These are phyloP conservation scores for Hemibagrus wyckioides DNA, from an alignment of 2,113 vertebrate genomes.

Conservation along the genomic window DNA sequence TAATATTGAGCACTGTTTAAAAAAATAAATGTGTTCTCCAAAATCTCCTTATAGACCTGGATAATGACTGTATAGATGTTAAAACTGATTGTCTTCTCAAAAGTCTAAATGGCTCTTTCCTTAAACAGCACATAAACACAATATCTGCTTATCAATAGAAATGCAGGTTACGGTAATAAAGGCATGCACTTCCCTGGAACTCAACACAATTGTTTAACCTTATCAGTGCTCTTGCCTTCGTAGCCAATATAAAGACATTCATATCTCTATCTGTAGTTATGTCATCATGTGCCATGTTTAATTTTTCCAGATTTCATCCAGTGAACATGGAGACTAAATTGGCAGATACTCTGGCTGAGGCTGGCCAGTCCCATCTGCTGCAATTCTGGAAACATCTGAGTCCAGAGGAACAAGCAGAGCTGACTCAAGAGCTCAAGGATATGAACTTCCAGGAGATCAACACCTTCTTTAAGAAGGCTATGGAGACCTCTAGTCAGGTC, in stretches of 20 bases:
- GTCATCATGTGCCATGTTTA: background rate
- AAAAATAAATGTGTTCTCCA: background rate
- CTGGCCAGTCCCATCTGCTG: constrained; percentile 83
- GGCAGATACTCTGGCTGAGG: constrained; percentile 64
- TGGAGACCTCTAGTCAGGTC: constrained; percentile 65
- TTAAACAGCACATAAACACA: background rate
- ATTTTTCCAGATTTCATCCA: constrained; percentile 28
- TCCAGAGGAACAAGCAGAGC: constrained; percentile 66
- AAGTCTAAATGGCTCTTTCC: background rate
- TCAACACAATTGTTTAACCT: background rate
- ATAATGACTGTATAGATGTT: background rate
- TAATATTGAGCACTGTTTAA: background rate
- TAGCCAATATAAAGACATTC: background rate
- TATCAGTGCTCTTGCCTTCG: background rate
- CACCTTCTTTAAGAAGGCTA: constrained; percentile 80
- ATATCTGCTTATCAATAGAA: background rate
- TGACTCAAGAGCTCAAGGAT: constrained; percentile 73
- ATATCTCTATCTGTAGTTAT: constrained; percentile 9
- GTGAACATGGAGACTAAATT: constrained; percentile 59
- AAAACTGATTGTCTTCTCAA: background rate
- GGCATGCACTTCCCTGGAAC: background rate
- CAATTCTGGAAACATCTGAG: constrained; percentile 82
- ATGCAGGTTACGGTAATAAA: background rate
- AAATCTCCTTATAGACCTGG: background rate
- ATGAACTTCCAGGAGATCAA: constrained; percentile 84